phyloP scores from a whole-genome alignment of 2,888 invertebrate genomes.

The Osmoderma eremita region DNA sequence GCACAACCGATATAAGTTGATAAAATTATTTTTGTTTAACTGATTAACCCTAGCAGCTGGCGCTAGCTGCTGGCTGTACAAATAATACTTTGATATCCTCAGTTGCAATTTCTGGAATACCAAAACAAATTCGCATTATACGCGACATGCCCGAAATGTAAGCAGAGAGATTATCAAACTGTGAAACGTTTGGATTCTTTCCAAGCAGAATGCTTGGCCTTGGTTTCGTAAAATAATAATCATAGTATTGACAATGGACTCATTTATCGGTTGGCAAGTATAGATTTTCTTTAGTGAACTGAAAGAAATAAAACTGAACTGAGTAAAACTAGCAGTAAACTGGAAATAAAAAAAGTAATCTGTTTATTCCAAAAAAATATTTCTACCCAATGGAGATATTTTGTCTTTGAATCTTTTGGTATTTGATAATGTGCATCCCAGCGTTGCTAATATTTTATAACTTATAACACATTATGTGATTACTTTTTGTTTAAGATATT shows the following conservation, averaged over 20 bases:
- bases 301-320: background rate
- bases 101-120: too few species aligned
- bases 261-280: background rate
- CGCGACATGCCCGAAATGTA: too few species aligned
- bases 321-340: background rate
- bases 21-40: too few species aligned
- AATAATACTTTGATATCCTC: too few species aligned
- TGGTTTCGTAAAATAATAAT: conserved; percentile 2
- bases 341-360: background rate
- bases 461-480: too few species aligned
- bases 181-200: conserved; percentile 12
- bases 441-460: too few species aligned
- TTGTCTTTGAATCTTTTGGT: background rate
- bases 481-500: too few species aligned
- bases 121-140: too few species aligned
- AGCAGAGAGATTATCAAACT: conserved; percentile 3
- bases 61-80: too few species aligned
- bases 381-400: background rate
- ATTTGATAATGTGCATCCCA: too few species aligned
- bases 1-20: too few species aligned
- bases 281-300: background rate
- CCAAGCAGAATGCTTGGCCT: conserved; percentile 1
- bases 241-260: background rate
- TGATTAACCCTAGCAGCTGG: too few species aligned
- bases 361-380: background rate